Percentiles rank a stretch among this genome's conserved stretches.
These are phyloP conservation scores for Ranitomeya imitator DNA, from an alignment of 2,113 vertebrate species.

Conservation along the genomic window DNA sequence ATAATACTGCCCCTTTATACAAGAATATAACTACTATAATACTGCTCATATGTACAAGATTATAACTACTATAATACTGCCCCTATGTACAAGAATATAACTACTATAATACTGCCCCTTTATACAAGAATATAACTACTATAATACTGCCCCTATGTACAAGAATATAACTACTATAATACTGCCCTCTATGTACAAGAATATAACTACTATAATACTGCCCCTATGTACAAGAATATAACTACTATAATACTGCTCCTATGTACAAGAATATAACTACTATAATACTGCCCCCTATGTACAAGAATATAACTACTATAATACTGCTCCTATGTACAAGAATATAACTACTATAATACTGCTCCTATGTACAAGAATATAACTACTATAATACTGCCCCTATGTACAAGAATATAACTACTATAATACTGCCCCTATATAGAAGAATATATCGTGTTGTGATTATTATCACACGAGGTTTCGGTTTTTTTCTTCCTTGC, in stretches of 20 bases:
- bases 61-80: too few relatives aligned
- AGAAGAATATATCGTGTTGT: too few relatives aligned
- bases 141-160: not conserved
- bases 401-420: too few relatives aligned
- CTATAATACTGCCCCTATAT: too few relatives aligned
- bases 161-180: not conserved
- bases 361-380: too few relatives aligned
- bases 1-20: not conserved
- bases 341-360: not conserved
- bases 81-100: too few relatives aligned
- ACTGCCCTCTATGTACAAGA: not conserved
- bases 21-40: not conserved
- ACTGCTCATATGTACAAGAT: not conserved
- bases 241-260: not conserved
- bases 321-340: not conserved
- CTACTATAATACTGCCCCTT: not conserved
- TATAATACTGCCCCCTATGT: not conserved
- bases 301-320: not conserved
- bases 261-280: not conserved
- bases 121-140: constrained; percentile 5
- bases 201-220: not conserved
- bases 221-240: not conserved
- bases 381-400: too few relatives aligned
- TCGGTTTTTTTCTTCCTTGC: not conserved
- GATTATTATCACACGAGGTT: too few relatives aligned